Evolutionary conservation across 30 jellyfish, hydroid and myxozoan genomes (phyloP).

Genomic region (Cassiopea xamachana): DNA sequence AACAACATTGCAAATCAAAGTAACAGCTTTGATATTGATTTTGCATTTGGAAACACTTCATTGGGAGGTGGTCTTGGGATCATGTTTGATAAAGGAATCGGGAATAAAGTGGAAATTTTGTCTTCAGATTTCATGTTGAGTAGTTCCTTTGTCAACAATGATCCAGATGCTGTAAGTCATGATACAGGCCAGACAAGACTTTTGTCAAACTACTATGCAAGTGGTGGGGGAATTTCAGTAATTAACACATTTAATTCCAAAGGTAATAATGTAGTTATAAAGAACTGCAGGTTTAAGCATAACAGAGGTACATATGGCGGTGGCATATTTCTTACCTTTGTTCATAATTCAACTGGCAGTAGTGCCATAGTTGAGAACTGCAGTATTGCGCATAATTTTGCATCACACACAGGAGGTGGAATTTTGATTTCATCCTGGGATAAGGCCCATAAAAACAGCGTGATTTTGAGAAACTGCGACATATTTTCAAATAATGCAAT

Average conservation of each 20-base stretch:
- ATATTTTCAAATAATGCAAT: conserved; percentile 51
- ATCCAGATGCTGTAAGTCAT: conserved; percentile 34
- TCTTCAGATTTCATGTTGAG: conserved; percentile 27
- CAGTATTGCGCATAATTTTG: conserved; percentile 29
- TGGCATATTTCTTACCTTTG: conserved; percentile 53
- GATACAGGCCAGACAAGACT: conserved; percentile 30
- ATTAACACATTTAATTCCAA: conserved; percentile 50
- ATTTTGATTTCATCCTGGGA: conserved; percentile 66
- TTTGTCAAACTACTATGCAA: conserved; percentile 59
- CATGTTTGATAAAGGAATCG: conserved; percentile 46
- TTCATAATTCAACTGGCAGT: conserved; percentile 59
- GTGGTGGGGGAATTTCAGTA: conserved; percentile 75
- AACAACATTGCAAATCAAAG: conserved; percentile 45
- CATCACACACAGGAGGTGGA: conserved; percentile 76
- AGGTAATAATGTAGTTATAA: conserved; percentile 33
- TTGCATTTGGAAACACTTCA: conserved; percentile 61
- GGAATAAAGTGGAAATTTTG: conserved; percentile 10
- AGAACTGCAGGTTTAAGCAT: conserved; percentile 29
- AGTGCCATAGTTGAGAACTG: conserved; percentile 10
- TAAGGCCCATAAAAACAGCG: conserved; percentile 45
- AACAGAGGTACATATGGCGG: conserved; percentile 78
- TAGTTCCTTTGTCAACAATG: conserved; percentile 34
- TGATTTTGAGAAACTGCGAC: conserved; percentile 4
- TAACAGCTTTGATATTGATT: conserved; percentile 25
- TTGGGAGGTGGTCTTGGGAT: conserved; percentile 72